These are phyloP conservation scores for Theretra japonica DNA, from an alignment of 2,888 invertebrate genomes.

Conservation along the genomic window DNA sequence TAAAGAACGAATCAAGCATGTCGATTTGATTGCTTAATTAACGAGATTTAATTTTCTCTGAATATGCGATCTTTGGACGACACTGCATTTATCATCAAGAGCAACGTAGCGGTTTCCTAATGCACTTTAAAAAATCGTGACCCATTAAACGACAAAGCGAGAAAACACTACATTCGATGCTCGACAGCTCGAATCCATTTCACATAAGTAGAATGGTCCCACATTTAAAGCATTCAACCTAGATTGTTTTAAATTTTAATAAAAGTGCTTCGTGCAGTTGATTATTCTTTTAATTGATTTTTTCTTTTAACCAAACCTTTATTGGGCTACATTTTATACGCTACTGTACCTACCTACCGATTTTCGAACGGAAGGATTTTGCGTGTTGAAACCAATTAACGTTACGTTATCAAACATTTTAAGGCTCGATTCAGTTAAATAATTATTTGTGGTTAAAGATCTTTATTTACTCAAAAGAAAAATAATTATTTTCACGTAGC, in stretches of 20 bases:
- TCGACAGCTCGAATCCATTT: constrained; percentile 6
- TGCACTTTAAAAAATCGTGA: not conserved
- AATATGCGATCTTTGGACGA: too few relatives aligned
- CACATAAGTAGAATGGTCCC: not conserved
- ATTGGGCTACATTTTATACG: not conserved
- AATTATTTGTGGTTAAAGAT: too few relatives aligned
- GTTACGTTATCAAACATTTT: not conserved
- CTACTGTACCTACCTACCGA: not conserved
- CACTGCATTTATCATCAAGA: too few relatives aligned
- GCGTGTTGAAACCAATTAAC: not conserved
- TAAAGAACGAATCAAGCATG: too few relatives aligned
- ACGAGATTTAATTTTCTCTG: too few relatives aligned
- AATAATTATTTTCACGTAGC: not conserved
- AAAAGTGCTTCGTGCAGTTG: not conserved
- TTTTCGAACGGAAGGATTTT: not conserved
- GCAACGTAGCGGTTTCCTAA: not conserved
- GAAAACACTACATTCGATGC: not conserved
- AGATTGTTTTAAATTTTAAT: not conserved
- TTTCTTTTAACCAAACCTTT: not conserved
- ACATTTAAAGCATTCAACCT: not conserved
- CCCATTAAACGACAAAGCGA: not conserved
- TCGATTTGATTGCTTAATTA: too few relatives aligned
- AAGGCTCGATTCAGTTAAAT: not conserved
- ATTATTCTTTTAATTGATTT: not conserved
- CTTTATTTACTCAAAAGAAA: too few relatives aligned